Conservation (phyloP, 1,140 invertebrate species). For the Papilio aristodemus region DNA sequence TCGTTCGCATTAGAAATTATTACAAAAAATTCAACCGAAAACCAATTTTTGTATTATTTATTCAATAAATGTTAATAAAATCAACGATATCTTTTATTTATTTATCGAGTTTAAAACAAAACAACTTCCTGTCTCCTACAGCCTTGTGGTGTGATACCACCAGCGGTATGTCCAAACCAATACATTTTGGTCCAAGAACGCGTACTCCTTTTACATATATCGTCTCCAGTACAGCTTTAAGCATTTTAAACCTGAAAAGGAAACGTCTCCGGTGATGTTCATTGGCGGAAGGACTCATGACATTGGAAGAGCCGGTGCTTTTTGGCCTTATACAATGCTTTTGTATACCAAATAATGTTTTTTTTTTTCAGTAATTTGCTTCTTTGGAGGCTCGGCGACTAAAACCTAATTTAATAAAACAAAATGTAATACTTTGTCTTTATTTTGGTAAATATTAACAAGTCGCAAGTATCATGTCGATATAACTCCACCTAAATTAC, state of each 20-base stretch:
- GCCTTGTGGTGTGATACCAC: too few relatives aligned
- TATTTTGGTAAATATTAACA: conserved; percentile 38
- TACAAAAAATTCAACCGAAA: conserved; percentile 64
- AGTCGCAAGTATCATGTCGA: conserved; percentile 5
- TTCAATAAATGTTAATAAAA: conserved; percentile 81
- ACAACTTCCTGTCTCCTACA: too few relatives aligned
- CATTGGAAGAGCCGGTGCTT: too few relatives aligned
- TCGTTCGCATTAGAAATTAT: conserved; percentile 61
- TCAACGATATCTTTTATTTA: conserved; percentile 50
- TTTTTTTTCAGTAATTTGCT: not conserved
- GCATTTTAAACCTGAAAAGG: too few relatives aligned
- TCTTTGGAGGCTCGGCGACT: not conserved
- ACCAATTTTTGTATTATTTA: conserved; percentile 79
- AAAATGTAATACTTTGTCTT: conserved; percentile 25
- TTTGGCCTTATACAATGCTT: too few relatives aligned
- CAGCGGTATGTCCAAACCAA: too few relatives aligned
- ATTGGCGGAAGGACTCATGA: too few relatives aligned
- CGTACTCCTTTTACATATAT: too few relatives aligned
- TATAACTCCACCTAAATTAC: conserved; percentile 12
- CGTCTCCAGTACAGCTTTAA: too few relatives aligned
- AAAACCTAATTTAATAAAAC: not conserved
- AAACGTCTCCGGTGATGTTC: too few relatives aligned
- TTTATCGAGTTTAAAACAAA: not conserved
- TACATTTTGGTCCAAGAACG: too few relatives aligned
- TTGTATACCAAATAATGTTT: too few relatives aligned